Percentiles rank a stretch among this genome's conserved stretches.
phyloP scores from a whole-genome alignment of 2,797 vertebrate genomes.

The Cryptoblepharus egeriae region DNA sequence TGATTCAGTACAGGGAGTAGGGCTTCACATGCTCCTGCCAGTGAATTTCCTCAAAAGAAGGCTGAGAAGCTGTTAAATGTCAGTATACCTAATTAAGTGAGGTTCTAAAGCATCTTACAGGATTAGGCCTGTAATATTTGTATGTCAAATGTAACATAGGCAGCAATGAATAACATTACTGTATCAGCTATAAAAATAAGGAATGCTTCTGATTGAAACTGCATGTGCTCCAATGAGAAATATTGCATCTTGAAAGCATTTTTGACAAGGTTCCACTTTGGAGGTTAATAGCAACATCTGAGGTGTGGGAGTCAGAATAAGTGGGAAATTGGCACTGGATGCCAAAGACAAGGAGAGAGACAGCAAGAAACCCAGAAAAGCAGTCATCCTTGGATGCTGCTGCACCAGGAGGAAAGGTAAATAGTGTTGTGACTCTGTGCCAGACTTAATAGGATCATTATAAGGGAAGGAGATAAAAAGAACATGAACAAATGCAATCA shows the following conservation, averaged over 20 bases:
- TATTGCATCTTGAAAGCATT: constrained; percentile 69
- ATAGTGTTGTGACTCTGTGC: constrained; percentile 60
- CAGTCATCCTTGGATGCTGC: constrained; percentile 68
- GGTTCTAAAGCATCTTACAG: not conserved
- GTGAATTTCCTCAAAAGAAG: not conserved
- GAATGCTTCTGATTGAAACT: constrained; percentile 45
- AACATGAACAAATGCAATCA: constrained; percentile 59
- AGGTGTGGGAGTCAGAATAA: constrained; percentile 66
- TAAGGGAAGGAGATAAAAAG: constrained; percentile 65
- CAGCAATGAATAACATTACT: constrained; percentile 43
- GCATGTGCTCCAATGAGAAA: constrained; percentile 40
- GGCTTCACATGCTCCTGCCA: not conserved
- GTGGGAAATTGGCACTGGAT: constrained; percentile 72
- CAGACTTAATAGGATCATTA: constrained; percentile 72
- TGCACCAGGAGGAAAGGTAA: constrained; percentile 70
- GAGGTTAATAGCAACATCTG: constrained; percentile 72
- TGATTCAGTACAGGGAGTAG: no score
- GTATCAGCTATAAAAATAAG: constrained; percentile 49
- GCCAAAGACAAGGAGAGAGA: constrained; percentile 65
- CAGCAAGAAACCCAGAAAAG: constrained; percentile 69
- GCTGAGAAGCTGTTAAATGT: not conserved
- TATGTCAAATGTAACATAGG: not conserved
- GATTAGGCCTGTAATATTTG: not conserved
- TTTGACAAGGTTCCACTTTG: constrained; percentile 74
- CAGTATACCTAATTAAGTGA: not conserved